Evolutionary conservation across 2,888 invertebrate genomes (phyloP).

Genomic region (Neria commutata): DNA sequence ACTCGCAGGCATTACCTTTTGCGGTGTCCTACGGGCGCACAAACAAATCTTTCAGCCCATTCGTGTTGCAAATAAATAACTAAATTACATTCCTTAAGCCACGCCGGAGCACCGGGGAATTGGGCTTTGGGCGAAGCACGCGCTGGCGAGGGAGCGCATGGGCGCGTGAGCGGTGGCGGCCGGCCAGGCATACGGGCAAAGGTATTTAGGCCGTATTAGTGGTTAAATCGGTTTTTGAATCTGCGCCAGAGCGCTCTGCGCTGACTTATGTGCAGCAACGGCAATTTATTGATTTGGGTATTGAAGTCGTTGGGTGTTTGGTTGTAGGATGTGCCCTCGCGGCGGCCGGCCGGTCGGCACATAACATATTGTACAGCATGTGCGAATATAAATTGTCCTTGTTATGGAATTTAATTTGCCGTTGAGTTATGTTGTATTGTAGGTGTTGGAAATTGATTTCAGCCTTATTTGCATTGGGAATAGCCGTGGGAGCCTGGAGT

Average conservation of each 20-base stretch:
- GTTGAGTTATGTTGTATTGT: too few relatives aligned
- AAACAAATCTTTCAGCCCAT: conserved; percentile 8
- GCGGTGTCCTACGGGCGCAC: neutral
- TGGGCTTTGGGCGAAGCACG: neutral
- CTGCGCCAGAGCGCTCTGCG: too few relatives aligned
- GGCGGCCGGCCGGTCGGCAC: too few relatives aligned
- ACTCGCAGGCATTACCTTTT: neutral
- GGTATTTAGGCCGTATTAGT: conserved; percentile 9
- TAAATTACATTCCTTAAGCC: conserved; percentile 19
- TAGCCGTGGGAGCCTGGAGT: too few relatives aligned
- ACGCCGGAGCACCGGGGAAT: conserved; percentile 2
- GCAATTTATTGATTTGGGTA: too few relatives aligned
- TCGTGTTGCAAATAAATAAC: conserved; percentile 21
- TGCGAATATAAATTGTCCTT: conserved; percentile 25
- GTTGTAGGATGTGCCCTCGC: too few relatives aligned
- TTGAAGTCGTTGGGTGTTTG: neutral
- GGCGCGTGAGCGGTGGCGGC: neutral
- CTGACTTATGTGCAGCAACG: too few relatives aligned
- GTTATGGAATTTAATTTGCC: too few relatives aligned
- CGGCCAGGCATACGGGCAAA: neutral
- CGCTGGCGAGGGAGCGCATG: neutral
- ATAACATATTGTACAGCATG: too few relatives aligned
- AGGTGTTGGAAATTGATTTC: too few relatives aligned
- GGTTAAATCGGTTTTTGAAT: conserved; percentile 20
- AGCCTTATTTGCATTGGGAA: too few relatives aligned